Evolutionary conservation across 2,888 invertebrate species (phyloP), one percentile per base, ranked within the genome.

Genomic region (Xestobium rufovillosum): DNA sequence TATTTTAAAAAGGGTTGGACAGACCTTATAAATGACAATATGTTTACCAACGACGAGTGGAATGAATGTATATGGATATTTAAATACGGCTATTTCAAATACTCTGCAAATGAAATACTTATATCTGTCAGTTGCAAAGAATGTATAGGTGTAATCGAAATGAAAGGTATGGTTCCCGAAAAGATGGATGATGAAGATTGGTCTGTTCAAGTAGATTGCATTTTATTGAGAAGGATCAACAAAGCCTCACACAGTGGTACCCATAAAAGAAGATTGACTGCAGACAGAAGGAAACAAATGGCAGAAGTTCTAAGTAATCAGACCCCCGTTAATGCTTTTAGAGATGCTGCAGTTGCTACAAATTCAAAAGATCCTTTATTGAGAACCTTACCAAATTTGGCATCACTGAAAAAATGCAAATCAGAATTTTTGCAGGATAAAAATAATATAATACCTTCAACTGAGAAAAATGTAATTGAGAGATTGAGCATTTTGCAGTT

Each of bases 401-500:
- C 3, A 11, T 12, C 14, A 4, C 14, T 30, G 4, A 29, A 30
- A 19, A 36, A 29, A 28, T 36, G 36, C 12, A 36, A 30, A 28
- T n/a, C 16, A 35, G 14, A 28, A 35, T 8, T 11, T n/a, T n/a
- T n/a, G n/a, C n/a, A n/a, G n/a, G n/a, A n/a, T n/a, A n/a, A n/a
- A 29, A 11, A n/a, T 10, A 9, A 12, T 17, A 14, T 3, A 3
- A 25, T 14, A 8, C 6, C 4, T 16, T 3, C 8, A 10, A 3
- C 2, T 8, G 8, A 17, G 12, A n/a, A 32, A 2, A 16, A 15
- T 31, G 31, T 31, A 2, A 12, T 37, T 10, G 17, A 37, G 15
- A 13, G 10, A 13, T 9, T 33, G 14, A n/a, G 15, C 8, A n/a
- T 19, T 4, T 9, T 38, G 11, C 32, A 33, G 27, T 38, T 27